Conservation (phyloP, 2,113 vertebrate genomes). For the Gasterosteus aculeatus region DNA sequence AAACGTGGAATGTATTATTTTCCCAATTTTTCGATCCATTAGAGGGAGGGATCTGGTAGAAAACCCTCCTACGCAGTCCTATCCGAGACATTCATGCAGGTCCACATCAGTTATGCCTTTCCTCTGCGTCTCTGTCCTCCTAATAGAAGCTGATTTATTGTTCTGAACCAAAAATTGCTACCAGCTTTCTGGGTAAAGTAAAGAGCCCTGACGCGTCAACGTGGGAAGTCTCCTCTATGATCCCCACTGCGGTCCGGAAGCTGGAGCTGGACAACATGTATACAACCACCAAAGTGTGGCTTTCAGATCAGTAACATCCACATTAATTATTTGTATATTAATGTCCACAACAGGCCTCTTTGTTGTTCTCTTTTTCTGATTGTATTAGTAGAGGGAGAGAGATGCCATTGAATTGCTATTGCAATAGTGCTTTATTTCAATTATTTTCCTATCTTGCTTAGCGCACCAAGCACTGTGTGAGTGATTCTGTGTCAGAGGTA, state of each 20-base stretch:
- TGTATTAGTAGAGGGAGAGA: neutral
- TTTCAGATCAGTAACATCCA: neutral
- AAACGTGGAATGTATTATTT: conserved; percentile 25
- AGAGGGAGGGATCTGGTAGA: conserved; percentile 27
- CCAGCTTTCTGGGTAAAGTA: neutral
- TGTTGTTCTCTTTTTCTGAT: neutral
- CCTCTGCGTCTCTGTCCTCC: conserved; percentile 50
- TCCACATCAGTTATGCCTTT: conserved; percentile 34
- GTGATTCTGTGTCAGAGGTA: conserved; percentile 65
- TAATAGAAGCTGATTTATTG: conserved; percentile 64
- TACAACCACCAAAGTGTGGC: neutral
- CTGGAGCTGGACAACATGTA: neutral
- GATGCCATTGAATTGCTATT: neutral
- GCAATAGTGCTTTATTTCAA: neutral
- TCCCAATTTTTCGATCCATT: conserved; percentile 6
- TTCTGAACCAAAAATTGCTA: too few relatives aligned
- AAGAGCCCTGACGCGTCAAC: neutral
- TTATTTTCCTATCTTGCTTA: neutral
- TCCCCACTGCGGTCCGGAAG: neutral
- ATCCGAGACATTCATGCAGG: conserved; percentile 56
- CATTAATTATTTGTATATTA: neutral
- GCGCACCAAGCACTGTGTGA: conserved; percentile 20
- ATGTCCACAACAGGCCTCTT: neutral
- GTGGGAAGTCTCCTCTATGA: neutral
- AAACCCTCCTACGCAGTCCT: conserved; percentile 39